A percentile compares a stretch with the other conserved stretches of the same genome.
These are phyloP conservation scores for Congeria kusceri DNA, from an alignment of 2,888 invertebrate species.

Conservation along the genomic window DNA sequence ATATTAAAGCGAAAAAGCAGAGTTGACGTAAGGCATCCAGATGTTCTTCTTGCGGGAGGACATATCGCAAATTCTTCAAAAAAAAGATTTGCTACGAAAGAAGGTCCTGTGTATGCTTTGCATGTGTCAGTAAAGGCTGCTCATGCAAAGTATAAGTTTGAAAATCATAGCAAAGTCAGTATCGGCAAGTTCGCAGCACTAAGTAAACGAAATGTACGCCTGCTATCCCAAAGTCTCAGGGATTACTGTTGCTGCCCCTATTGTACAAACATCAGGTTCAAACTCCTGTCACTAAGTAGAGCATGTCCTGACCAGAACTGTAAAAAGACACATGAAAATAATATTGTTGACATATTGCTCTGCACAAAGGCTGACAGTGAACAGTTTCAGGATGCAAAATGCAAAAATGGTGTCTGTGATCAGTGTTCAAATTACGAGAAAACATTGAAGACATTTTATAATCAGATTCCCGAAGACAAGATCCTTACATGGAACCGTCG, in stretches of 20 bases:
- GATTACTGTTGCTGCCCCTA: constrained; percentile 60
- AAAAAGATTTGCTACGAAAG: too few species aligned
- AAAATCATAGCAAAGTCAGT: too few species aligned
- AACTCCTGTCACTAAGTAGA: constrained; percentile 47
- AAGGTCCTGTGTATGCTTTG: too few species aligned
- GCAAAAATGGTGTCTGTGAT: constrained; percentile 49
- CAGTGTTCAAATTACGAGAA: constrained; percentile 37
- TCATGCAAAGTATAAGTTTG: too few species aligned
- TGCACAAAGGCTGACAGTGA: constrained; percentile 54
- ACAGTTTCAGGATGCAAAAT: constrained; percentile 37
- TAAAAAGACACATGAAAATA: constrained; percentile 41
- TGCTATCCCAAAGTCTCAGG: constrained; percentile 34
- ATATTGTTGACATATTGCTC: constrained; percentile 47
- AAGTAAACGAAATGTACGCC: constrained; percentile 49
- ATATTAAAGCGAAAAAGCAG: not conserved
- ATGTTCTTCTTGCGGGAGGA: constrained; percentile 53
- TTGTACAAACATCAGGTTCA: constrained; percentile 59
- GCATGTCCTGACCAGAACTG: not conserved
- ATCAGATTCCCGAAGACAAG: constrained; percentile 22
- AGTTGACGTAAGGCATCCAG: constrained; percentile 22
- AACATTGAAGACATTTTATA: constrained; percentile 34
- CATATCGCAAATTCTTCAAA: too few species aligned
- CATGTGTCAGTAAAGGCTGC: too few species aligned
- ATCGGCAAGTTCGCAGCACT: too few species aligned
- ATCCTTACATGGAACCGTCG: constrained; percentile 36